Evolutionary conservation across 2,888 invertebrate species (phyloP), one percentile per base, ranked within the genome.

Genomic region (Cerastoderma edule): DNA sequence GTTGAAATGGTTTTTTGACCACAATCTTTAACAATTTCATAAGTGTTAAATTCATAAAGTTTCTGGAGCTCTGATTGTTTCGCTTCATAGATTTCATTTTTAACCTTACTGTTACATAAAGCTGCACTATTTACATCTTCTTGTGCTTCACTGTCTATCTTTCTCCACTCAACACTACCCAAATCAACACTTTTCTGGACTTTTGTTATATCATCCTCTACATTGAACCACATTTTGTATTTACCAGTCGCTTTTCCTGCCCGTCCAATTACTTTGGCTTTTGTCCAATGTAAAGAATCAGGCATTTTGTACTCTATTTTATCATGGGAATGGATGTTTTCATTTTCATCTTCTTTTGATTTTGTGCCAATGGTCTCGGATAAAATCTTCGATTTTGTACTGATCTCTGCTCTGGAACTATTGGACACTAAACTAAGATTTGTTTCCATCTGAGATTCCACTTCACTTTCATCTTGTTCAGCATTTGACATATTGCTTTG

Each of bases 141-240:
- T n/a, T n/a, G n/a, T n/a, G n/a, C n/a, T n/a, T n/a, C n/a, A n/a
- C n/a, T n/a, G n/a, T n/a, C n/a, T n/a, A n/a, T n/a, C n/a, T n/a
- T n/a, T n/a, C n/a, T 63, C 39, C 44, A 44, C 46, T 63, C n/a
- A 6, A 64, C 19, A 10, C 3, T 6, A 10, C 46, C 27, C 3
- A 64, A 13, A 27, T 64, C 46, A 44, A 39, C 27, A 46, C 44
- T 39, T 27, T 24, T 64, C 46, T 64, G 22, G 24, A 44, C 39
- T 13, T 44, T 53, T 28, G 39, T 65, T 19, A 27, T 33, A 30
- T 71, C 68, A 28, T 72, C 48, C 24, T 67, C 24, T 10, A 78
- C 28, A 68, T 78, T 74, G 32, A 69, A 78, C 76, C 76, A 76
- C n/a, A 56, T 48, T 68, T 68, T 69, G 39, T 81, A 57, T 30